Evolutionary conservation across 2,888 invertebrate species (phyloP), one percentile per base, ranked within the genome.

Genomic region (Caenorhabditis sp.): DNA sequence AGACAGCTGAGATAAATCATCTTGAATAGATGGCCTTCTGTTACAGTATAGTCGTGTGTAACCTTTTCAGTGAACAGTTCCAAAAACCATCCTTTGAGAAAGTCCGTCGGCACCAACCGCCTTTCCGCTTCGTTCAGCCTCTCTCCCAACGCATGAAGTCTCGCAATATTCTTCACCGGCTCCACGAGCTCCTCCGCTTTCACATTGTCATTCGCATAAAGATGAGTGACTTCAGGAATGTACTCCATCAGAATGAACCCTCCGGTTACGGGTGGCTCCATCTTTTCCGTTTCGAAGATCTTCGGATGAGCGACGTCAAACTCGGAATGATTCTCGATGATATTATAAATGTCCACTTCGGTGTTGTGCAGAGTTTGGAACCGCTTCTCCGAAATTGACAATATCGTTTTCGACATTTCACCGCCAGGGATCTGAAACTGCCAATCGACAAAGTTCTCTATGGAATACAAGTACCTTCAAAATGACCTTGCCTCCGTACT

Each of bases 201-300:
- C 65, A 76, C 22, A 63, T 39, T 46, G 13, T 71, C 52, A 8
- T 32, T 17, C 20, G 59, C 27, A 15, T 17, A 65, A 11, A 76
- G 24, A 37, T 70, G 63, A 8, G 46, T 39, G 7, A 66, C 39
- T 11, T 30, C 41, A 5, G 17, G 9, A 27, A 76, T 56, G 22
- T 63, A 43, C 46, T 76, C 76, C 76, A 76, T 76, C n/a, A 48
- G 37, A 2, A 75, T 56, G 26, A 26, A 37, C 39, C 75, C 75
- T 11, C 24, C 6, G 68, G 52, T 1, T 52, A 41, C 32, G 17
- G 22, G 15, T n/a, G 39, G 4, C 56, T 70, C 46, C 75, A 75
- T 70, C 13, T 63, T 61, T 26, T 59, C 45, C 7, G 39, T 20
- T 3, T 62, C 52, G 26, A 15, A 58, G 3, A 75, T 50, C 35